A percentile compares a stretch with the other conserved stretches of the same genome.
Evolutionary conservation across 2,888 invertebrate genomes (phyloP).

Genomic region (Epinotia brunnichana): DNA sequence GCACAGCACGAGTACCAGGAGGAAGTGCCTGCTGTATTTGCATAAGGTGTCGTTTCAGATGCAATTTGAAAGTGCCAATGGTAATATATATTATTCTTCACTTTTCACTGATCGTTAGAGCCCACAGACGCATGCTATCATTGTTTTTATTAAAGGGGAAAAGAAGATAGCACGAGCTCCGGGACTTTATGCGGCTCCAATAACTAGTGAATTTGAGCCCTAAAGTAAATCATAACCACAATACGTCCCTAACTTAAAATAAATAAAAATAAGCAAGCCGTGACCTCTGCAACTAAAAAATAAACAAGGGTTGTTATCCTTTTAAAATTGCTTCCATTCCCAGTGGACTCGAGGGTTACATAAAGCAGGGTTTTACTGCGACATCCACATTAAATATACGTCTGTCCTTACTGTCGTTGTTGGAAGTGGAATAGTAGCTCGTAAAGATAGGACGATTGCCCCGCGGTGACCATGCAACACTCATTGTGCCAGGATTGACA

Average conservation of each 20-base stretch:
- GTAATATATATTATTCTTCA: too few relatives aligned
- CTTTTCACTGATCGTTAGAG: too few relatives aligned
- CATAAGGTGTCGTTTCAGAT: too few relatives aligned
- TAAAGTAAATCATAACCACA: not conserved
- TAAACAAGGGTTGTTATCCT: conserved; percentile 18
- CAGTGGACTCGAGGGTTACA: conserved; percentile 30
- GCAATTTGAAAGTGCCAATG: too few relatives aligned
- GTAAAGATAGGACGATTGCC: conserved; percentile 57
- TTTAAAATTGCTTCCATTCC: conserved; percentile 29
- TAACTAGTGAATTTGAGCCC: too few relatives aligned
- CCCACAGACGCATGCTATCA: too few relatives aligned
- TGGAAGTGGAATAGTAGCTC: conserved; percentile 60
- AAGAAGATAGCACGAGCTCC: too few relatives aligned
- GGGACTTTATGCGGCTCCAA: too few relatives aligned
- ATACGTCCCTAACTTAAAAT: not conserved
- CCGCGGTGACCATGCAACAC: conserved; percentile 42
- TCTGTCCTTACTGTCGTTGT: conserved; percentile 47
- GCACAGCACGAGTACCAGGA: too few relatives aligned
- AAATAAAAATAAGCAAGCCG: not conserved
- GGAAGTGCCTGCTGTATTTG: too few relatives aligned
- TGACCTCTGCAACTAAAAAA: conserved; percentile 5
- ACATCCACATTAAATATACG: conserved; percentile 29
- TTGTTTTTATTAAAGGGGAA: too few relatives aligned
- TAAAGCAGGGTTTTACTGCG: conserved; percentile 39
- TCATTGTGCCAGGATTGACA: too few relatives aligned